Evolutionary conservation across 2,797 vertebrate species (phyloP).

Genomic region (Acipenser ruthenus): DNA sequence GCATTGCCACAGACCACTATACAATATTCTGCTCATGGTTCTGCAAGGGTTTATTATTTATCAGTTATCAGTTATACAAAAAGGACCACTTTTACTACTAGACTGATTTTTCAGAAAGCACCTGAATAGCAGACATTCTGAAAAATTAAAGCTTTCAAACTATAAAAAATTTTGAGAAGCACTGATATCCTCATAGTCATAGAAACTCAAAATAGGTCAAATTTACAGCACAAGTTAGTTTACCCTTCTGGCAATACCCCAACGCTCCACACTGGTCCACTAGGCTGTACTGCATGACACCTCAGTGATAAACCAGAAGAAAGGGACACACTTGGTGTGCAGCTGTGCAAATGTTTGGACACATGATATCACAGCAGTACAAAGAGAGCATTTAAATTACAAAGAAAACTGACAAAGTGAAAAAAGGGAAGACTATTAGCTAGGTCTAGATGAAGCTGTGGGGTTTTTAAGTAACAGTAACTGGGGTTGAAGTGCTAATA

Average conservation of each 20-base stretch:
- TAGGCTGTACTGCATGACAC: neutral
- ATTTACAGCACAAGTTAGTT: neutral
- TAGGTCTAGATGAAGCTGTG: neutral
- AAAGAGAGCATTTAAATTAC: constrained; percentile 44
- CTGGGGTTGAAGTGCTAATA: too few species aligned
- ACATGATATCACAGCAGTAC: constrained; percentile 49
- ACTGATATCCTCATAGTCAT: constrained; percentile 6
- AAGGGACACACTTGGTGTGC: constrained; percentile 26
- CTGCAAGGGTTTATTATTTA: too few species aligned
- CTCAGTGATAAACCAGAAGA: neutral
- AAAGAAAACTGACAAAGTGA: constrained; percentile 1
- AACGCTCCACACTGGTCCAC: neutral
- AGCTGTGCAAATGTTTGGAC: constrained; percentile 62
- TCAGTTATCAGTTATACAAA: too few species aligned
- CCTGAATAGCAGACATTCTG: too few species aligned
- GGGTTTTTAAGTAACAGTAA: too few species aligned
- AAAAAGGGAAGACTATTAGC: neutral
- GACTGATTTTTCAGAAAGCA: too few species aligned
- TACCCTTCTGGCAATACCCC: too few species aligned
- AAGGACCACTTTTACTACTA: too few species aligned
- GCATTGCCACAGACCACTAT: too few species aligned
- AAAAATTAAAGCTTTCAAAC: too few species aligned
- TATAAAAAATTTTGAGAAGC: neutral
- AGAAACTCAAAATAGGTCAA: neutral
- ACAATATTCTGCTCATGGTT: too few species aligned